phyloP scores from a whole-genome alignment of 2,113 vertebrate species.

The Phoxinus phoxinus region DNA sequence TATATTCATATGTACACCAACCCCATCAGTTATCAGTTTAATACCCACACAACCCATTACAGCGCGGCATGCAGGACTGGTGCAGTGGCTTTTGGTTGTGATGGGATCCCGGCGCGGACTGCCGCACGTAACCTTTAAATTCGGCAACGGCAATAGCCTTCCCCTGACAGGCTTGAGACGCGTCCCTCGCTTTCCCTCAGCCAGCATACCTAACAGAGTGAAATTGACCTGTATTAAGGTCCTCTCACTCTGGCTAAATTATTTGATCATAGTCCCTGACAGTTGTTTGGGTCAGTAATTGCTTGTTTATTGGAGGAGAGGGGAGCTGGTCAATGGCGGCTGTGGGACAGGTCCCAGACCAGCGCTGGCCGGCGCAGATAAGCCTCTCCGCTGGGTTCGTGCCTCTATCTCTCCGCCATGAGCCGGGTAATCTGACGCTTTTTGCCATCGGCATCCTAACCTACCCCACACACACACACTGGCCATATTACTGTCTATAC shows the following conservation, averaged over 20 bases:
- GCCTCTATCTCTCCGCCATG: conserved; percentile 74
- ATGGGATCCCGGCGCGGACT: conserved; percentile 39
- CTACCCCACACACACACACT: conserved; percentile 65
- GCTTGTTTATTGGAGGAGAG: conserved; percentile 81
- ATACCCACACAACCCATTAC: background rate
- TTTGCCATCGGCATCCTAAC: conserved; percentile 77
- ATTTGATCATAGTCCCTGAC: conserved; percentile 86
- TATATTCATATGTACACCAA: background rate
- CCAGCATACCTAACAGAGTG: conserved; percentile 85
- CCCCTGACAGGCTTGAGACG: conserved; percentile 56
- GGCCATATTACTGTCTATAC: conserved; percentile 69
- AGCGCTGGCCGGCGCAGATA: conserved; percentile 59
- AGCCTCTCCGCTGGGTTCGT: conserved; percentile 54
- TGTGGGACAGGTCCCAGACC: conserved; percentile 72
- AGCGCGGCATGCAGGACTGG: background rate
- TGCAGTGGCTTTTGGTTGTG: conserved; percentile 34
- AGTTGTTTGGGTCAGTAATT: conserved; percentile 88
- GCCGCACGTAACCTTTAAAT: conserved; percentile 60
- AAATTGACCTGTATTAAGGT: conserved; percentile 86
- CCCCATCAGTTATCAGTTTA: background rate
- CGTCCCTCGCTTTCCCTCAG: conserved; percentile 72
- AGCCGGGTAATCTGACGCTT: conserved; percentile 78
- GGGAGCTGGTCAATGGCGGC: conserved; percentile 78
- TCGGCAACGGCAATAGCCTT: conserved; percentile 61
- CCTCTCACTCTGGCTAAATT: conserved; percentile 82